Percentiles rank a stretch among this genome's conserved stretches.
phyloP scores from a whole-genome alignment of 2,888 invertebrate genomes.

The Drosophila mulleri region DNA sequence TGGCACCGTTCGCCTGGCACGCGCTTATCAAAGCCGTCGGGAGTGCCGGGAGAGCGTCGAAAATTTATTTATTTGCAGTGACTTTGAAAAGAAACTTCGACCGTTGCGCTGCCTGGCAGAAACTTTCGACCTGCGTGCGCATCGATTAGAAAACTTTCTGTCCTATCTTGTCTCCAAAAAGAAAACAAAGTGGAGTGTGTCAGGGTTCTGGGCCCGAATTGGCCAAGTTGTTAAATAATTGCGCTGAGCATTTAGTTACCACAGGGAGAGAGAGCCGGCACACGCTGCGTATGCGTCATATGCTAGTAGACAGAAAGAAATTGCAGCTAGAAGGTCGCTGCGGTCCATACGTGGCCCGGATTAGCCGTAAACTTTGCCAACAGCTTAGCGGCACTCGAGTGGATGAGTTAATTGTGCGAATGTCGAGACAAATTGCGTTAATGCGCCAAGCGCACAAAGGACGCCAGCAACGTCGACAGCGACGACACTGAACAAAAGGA shows the following conservation, averaged over 20 bases:
- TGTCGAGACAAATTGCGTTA: slow-evolving; percentile 82
- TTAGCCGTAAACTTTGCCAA: slow-evolving; percentile 66
- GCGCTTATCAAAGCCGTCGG: slow-evolving; percentile 63
- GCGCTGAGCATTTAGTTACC: slow-evolving; percentile 63
- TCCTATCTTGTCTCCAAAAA: slow-evolving; percentile 63
- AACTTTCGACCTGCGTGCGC: slow-evolving; percentile 77
- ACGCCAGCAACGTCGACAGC: slow-evolving; percentile 22
- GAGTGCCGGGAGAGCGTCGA: slow-evolving; percentile 23
- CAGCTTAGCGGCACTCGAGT: slow-evolving; percentile 68
- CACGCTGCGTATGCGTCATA: slow-evolving; percentile 64
- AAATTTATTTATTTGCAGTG: slow-evolving; percentile 80
- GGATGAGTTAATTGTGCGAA: slow-evolving; percentile 82
- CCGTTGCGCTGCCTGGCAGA: slow-evolving; percentile 47
- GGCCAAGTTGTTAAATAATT: slow-evolving; percentile 79
- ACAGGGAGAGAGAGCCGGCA: not conserved
- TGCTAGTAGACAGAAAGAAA: slow-evolving; percentile 16
- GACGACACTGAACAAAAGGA: slow-evolving; percentile 3
- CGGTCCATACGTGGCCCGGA: slow-evolving; percentile 54
- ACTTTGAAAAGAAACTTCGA: slow-evolving; percentile 79
- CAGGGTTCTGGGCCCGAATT: slow-evolving; percentile 33
- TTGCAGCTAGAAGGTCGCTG: slow-evolving; percentile 10
- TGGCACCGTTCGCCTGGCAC: slow-evolving; percentile 42
- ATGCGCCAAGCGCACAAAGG: slow-evolving; percentile 66
- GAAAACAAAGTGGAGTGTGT: not conserved
- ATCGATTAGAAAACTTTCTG: slow-evolving; percentile 78